Evolutionary conservation across 53 echinoderm and acorn worm species (phyloP).

Genomic region (Holothuria leucospilota): DNA sequence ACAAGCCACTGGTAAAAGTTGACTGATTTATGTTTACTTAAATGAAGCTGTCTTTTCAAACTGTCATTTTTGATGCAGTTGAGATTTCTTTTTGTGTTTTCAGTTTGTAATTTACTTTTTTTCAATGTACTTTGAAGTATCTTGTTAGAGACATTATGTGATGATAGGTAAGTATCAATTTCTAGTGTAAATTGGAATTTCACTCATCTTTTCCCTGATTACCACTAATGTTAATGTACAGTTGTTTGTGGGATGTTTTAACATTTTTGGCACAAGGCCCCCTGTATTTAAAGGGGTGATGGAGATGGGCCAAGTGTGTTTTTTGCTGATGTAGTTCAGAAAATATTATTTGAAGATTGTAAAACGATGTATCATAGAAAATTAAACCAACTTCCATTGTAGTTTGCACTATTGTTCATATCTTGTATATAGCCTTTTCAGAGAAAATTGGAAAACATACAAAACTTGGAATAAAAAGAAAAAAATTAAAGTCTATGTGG

Average conservation of each 20-base stretch:
- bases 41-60: too few relatives aligned
- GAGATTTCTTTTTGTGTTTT: too few relatives aligned
- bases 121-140: too few relatives aligned
- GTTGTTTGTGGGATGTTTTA: conserved; percentile 36
- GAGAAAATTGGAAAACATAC: conserved; percentile 38
- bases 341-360: conserved; percentile 31
- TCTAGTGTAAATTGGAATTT: too few relatives aligned
- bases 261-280: conserved; percentile 31
- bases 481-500: conserved; percentile 26
- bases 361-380: conserved; percentile 47
- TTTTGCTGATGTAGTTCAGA: conserved; percentile 31
- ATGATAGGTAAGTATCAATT: too few relatives aligned
- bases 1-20: too few relatives aligned
- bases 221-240: conserved; percentile 13
- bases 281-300: conserved; percentile 24
- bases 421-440: conserved; percentile 53
- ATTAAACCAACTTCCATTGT: conserved; percentile 55
- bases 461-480: conserved; percentile 40
- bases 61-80: too few relatives aligned
- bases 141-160: too few relatives aligned
- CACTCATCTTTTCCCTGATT: background rate
- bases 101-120: too few relatives aligned
- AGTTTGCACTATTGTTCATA: conserved; percentile 62
- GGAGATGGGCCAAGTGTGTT: background rate
- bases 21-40: too few relatives aligned